Percentiles rank a stretch among this genome's conserved stretches.
These are phyloP conservation scores for Baryphthengus martii DNA, from an alignment of 2,113 vertebrate genomes.

Conservation along the genomic window DNA sequence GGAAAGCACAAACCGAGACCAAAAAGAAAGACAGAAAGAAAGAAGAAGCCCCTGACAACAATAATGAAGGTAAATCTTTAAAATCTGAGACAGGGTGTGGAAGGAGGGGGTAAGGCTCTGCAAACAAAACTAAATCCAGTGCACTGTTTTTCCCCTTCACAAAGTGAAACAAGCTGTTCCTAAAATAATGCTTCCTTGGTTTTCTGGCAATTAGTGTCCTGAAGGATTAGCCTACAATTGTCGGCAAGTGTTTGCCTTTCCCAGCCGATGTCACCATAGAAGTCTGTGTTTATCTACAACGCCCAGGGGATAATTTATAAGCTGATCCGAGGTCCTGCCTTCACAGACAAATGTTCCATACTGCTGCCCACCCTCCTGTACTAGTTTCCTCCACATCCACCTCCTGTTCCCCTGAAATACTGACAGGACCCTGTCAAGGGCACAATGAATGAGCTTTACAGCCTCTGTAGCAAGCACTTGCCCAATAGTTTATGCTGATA, in stretches of 20 bases:
- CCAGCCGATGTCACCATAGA: not conserved
- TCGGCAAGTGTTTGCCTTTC: conserved; percentile 34
- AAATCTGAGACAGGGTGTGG: not conserved
- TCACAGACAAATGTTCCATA: not conserved
- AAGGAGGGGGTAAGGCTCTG: not conserved
- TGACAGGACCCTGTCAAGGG: not conserved
- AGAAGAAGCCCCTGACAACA: not conserved
- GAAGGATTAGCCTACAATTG: conserved; percentile 19
- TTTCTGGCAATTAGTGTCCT: conserved; percentile 34
- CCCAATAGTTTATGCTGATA: not conserved
- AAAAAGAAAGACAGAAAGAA: accelerated
- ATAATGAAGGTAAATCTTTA: not conserved
- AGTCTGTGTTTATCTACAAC: conserved; percentile 56
- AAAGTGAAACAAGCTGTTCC: conserved; percentile 31
- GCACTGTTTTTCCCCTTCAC: conserved; percentile 1
- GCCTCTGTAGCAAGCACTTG: not conserved
- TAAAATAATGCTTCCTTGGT: conserved; percentile 30
- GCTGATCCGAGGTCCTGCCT: not conserved
- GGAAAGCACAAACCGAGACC: not conserved
- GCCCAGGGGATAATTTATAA: conserved; percentile 22
- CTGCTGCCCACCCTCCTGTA: not conserved
- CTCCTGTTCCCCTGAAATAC: not conserved
- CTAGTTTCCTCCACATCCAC: not conserved
- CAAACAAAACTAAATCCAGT: conserved; percentile 23
- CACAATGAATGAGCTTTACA: not conserved